Conservation (phyloP, 2,797 vertebrate species). For the Tadarida brasiliensis region DNA sequence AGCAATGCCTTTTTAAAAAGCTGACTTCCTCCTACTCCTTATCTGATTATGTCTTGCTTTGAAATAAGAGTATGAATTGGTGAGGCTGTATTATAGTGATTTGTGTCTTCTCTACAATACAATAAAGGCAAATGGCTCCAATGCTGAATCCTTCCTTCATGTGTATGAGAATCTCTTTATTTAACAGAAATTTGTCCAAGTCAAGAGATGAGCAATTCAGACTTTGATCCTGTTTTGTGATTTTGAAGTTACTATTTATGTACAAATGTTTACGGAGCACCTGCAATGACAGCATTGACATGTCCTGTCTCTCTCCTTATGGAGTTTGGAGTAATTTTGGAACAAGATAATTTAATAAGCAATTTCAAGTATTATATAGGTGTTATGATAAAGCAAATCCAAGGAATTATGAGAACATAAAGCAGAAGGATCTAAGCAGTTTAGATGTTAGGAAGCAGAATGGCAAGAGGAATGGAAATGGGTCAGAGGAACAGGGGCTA, state of each 20-base stretch:
- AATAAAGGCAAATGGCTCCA: neutral
- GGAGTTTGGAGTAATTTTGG: neutral
- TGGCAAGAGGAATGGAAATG: neutral
- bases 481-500: neutral
- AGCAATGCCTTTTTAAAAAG: neutral
- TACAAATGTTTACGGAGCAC: neutral
- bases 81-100: neutral
- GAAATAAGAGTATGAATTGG: neutral
- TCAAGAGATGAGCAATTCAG: neutral
- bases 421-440: neutral
- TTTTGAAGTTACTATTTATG: conserved; percentile 28
- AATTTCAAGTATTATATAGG: neutral
- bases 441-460: neutral
- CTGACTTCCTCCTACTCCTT: neutral
- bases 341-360: neutral
- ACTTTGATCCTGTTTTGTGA: neutral
- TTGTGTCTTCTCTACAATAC: neutral
- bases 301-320: neutral
- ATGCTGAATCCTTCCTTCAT: neutral
- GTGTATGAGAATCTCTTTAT: neutral
- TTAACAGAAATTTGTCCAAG: neutral
- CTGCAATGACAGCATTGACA: neutral
- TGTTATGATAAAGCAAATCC: neutral
- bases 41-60: neutral
- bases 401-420: neutral